Evolutionary conservation across 2,797 vertebrate genomes (phyloP).

Genomic region (Anas bahamensis): DNA sequence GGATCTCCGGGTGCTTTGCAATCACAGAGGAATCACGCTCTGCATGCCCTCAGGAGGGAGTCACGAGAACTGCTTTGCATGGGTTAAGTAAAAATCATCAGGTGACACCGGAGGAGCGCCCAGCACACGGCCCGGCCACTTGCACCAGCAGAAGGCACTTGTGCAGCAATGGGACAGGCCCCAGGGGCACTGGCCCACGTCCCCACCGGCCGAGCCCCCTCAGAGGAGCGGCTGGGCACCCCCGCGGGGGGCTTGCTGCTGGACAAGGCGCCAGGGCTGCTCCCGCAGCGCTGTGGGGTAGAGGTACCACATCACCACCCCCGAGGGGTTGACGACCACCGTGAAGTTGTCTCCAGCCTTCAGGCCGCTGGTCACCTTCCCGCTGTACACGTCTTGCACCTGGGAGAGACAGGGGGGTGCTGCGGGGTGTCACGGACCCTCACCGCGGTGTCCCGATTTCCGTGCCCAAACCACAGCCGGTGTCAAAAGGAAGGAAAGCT

Average conservation of each 20-base stretch:
- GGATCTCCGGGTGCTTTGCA: background rate
- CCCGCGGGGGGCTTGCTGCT: accelerated
- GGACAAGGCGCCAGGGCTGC: background rate
- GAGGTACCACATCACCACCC: slow-evolving; percentile 95
- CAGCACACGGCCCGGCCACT: background rate
- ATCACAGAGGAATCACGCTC: accelerated
- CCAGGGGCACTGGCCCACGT: background rate
- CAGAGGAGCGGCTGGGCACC: background rate
- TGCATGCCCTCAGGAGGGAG: background rate
- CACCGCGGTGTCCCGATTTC: background rate
- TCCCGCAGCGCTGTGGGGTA: slow-evolving; percentile 28
- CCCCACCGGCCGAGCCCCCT: background rate
- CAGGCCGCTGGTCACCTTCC: slow-evolving; percentile 66
- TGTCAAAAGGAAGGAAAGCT: background rate
- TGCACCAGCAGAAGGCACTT: background rate
- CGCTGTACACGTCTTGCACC: slow-evolving; percentile 84
- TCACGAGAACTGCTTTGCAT: background rate
- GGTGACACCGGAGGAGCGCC: background rate
- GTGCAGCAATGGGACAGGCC: background rate
- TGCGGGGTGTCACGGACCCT: background rate
- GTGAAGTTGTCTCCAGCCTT: slow-evolving; percentile 83
- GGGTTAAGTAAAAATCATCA: background rate
- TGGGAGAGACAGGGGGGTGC: slow-evolving; percentile 61
- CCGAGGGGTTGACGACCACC: slow-evolving; percentile 88
- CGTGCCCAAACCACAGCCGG: background rate